Conservation (phyloP, 1,140 invertebrate species). For the Drosophila seguyi region DNA sequence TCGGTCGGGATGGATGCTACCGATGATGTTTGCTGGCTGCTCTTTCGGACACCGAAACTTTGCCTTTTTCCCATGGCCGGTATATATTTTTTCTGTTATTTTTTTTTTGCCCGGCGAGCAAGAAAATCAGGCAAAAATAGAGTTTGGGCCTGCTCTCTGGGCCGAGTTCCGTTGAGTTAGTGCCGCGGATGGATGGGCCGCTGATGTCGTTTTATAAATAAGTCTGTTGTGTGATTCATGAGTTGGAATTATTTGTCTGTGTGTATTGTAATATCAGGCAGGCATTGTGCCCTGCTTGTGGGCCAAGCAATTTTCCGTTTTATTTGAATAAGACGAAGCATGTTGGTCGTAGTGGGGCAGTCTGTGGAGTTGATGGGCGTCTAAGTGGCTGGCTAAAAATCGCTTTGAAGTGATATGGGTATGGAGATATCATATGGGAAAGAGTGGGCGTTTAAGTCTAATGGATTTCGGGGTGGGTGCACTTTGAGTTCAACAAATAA, state of each 20-base stretch:
- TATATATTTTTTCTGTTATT: constrained; percentile 5
- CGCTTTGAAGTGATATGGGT: constrained; percentile 45
- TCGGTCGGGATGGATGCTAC: constrained; percentile 42
- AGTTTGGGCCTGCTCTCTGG: constrained; percentile 57
- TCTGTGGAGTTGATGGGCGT: constrained; percentile 42
- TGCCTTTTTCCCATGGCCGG: constrained; percentile 37
- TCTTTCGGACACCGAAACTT: constrained; percentile 44
- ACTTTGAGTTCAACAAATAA: constrained; percentile 4
- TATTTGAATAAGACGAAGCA: constrained; percentile 31
- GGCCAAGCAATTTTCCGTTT: constrained; percentile 39
- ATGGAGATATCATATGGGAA: constrained; percentile 8
- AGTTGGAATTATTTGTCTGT: constrained; percentile 64
- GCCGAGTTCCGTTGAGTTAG: constrained; percentile 30
- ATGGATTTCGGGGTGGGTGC: constrained; percentile 58
- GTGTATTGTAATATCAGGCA: constrained; percentile 45
- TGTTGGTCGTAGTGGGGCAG: neutral
- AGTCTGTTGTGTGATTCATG: constrained; percentile 74
- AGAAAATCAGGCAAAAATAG: constrained; percentile 69
- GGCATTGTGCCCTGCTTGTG: constrained; percentile 39
- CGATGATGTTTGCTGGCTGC: constrained; percentile 53
- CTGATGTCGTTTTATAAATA: constrained; percentile 78
- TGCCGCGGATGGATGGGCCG: constrained; percentile 47
- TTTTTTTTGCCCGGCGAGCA: constrained; percentile 55
- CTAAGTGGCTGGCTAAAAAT: constrained; percentile 48
- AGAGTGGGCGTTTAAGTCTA: constrained; percentile 52